These are phyloP conservation scores for Mythimna loreyi DNA, from an alignment of 2,888 invertebrate species.

Conservation along the genomic window DNA sequence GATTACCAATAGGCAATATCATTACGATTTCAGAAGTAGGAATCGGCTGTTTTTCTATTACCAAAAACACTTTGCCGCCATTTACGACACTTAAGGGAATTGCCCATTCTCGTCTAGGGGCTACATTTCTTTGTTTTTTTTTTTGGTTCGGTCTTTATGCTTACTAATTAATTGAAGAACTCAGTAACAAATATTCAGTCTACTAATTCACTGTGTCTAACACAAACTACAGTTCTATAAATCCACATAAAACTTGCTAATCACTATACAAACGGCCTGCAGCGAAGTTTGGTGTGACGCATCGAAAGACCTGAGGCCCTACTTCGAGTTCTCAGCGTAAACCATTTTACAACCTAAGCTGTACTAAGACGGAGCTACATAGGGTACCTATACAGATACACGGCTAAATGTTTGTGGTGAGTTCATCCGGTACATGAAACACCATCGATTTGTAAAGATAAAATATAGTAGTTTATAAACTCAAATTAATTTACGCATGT, in stretches of 20 bases:
- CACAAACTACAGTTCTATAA: slow-evolving; percentile 36
- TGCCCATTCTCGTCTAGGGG: slow-evolving; percentile 13
- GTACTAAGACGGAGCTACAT: no score
- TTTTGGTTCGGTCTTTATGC: neutral
- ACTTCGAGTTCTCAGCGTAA: no score
- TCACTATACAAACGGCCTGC: slow-evolving; percentile 43
- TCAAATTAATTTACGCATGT: no score
- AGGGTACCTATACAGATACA: no score
- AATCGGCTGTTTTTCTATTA: slow-evolving; percentile 49
- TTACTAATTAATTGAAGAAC: slow-evolving; percentile 22
- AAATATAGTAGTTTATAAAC: no score
- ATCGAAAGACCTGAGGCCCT: no score
- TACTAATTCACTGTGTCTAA: slow-evolving; percentile 14
- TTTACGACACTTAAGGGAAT: slow-evolving; percentile 41
- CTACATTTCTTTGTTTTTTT: slow-evolving; percentile 10
- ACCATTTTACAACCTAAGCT: no score
- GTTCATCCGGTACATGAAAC: no score
- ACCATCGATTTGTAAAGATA: no score
- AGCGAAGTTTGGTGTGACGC: slow-evolving; percentile 7
- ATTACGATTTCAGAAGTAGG: slow-evolving; percentile 25
- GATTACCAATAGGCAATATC: slow-evolving; percentile 17
- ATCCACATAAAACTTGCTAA: slow-evolving; percentile 46
- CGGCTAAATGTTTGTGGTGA: no score
- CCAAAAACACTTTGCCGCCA: slow-evolving; percentile 39
- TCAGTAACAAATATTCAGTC: slow-evolving; percentile 5